phyloP scores from a whole-genome alignment of 1,140 invertebrate genomes.

The Phenacoccus solenopsis region DNA sequence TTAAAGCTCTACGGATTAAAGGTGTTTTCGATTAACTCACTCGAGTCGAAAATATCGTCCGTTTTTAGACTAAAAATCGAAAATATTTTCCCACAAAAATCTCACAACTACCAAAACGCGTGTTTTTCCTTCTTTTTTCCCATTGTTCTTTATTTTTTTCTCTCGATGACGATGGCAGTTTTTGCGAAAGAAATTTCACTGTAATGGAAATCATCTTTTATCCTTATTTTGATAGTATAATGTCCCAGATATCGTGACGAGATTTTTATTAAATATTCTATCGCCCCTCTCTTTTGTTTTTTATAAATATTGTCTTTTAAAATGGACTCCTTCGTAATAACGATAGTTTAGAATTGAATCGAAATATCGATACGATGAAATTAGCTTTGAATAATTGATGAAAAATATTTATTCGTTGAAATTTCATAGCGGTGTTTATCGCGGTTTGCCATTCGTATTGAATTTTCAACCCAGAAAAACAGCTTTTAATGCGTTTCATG shows the following conservation, averaged over 20 bases:
- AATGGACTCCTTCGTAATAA: too few species aligned
- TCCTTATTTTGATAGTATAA: not conserved
- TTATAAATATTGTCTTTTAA: conserved; percentile 4
- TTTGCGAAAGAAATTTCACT: not conserved
- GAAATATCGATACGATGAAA: too few species aligned
- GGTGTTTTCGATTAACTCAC: not conserved
- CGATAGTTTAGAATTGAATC: too few species aligned
- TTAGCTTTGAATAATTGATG: too few species aligned
- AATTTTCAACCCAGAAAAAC: too few species aligned
- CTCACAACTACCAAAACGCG: too few species aligned
- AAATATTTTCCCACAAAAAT: too few species aligned
- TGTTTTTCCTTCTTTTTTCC: not conserved
- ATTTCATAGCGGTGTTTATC: too few species aligned
- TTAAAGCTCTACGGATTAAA: too few species aligned
- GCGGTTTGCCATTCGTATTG: too few species aligned
- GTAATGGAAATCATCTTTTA: not conserved
- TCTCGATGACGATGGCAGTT: not conserved
- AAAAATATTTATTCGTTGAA: too few species aligned
- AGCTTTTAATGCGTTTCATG: too few species aligned
- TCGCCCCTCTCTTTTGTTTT: not conserved
- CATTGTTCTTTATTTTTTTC: not conserved
- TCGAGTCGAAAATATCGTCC: not conserved
- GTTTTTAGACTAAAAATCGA: not conserved
- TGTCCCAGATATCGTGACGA: not conserved
- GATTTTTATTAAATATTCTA: not conserved